Base-by-base conservation (phyloP, 2,888 invertebrate genomes). In the Linyphia triangularis region DNA sequence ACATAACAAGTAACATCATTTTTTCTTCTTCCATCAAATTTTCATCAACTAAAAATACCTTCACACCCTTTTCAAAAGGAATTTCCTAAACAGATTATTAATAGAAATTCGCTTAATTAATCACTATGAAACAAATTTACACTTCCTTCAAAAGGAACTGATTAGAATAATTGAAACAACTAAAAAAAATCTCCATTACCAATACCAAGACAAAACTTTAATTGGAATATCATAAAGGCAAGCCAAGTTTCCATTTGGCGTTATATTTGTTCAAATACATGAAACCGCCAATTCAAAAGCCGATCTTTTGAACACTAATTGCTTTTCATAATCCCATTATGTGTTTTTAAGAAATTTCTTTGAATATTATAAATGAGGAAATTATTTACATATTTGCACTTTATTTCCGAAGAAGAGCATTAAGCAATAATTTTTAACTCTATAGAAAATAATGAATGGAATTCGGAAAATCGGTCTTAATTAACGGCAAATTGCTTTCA, bases 241-340 rank as follows among this genome's bases (percentile, higher is more conserved):
- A 40, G 10, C 24, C 1, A 0, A 59, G 59, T 24, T 26, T 61
- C 7, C 26, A 24, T 5, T 61, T 61, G 0, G 10, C 61, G 1
- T 61, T 61, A 24, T 22, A 26, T 26, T 61, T 61, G 22, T 9
- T 24, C 24, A 26, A 28, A 61, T 22, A 0, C 7, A 26, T 26
- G 22, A 24, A 61, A 24, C 13, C n/a, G n/a, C 24, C 40, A 26
- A 70, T 24, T 40, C 6, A 28, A 70, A 43, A 24, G 24, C 24
- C 9, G 3, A 13, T 43, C 70, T 43, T 70, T 43, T 70, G 70
- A 24, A 70, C 24, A 70, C 43, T 70, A 70, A 70, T 70, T 70
- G 70, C 70, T 24, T n/a, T 70, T 43, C 24, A 37, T 70, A 43
- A 43, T 43, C 24, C 13, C 43, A 43, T 70, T 70, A 24, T 24